Percentiles rank a stretch among this genome's conserved stretches.
Conservation (phyloP, 2,888 invertebrate species). For the Catocala fraxini region DNA sequence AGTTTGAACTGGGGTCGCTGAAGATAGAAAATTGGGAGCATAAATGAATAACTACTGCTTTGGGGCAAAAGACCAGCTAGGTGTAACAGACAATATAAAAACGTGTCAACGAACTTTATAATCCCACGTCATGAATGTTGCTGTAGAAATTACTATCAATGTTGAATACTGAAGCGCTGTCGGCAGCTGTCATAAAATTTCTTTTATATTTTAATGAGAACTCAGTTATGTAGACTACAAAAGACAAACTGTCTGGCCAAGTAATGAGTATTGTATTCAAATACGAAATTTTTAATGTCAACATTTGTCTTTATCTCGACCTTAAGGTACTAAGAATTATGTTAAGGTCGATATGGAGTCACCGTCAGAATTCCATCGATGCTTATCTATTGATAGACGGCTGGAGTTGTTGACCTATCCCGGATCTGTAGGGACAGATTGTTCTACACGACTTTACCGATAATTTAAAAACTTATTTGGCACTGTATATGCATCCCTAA, state of each 20-base stretch:
- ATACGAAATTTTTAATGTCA: slow-evolving; percentile 20
- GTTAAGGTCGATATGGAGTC: slow-evolving; percentile 7
- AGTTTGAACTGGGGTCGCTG: no score
- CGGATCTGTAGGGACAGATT: slow-evolving; percentile 15
- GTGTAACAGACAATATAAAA: no score
- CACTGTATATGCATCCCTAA: slow-evolving; percentile 16
- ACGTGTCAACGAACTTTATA: no score
- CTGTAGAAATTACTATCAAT: background rate
- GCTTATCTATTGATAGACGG: slow-evolving; percentile 26
- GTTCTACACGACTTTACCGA: slow-evolving; percentile 26
- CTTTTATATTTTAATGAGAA: slow-evolving; percentile 21
- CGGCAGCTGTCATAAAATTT: slow-evolving; percentile 11
- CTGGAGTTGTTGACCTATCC: slow-evolving; percentile 19
- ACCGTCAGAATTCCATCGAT: slow-evolving; percentile 26
- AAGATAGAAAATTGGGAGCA: no score
- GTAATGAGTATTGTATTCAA: slow-evolving; percentile 19
- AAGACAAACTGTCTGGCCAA: slow-evolving; percentile 8
- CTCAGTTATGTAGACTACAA: slow-evolving; percentile 13
- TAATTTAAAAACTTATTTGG: slow-evolving; percentile 11
- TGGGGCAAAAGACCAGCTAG: background rate
- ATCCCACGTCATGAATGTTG: no score
- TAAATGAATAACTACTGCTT: no score
- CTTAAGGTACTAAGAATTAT: slow-evolving; percentile 15
- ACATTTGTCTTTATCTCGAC: slow-evolving; percentile 34
- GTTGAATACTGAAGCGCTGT: background rate